A percentile compares a stretch with the other conserved stretches of the same genome.
Conservation (phyloP, 2,113 vertebrate genomes). For the Dolichallabes microphthalmus region DNA sequence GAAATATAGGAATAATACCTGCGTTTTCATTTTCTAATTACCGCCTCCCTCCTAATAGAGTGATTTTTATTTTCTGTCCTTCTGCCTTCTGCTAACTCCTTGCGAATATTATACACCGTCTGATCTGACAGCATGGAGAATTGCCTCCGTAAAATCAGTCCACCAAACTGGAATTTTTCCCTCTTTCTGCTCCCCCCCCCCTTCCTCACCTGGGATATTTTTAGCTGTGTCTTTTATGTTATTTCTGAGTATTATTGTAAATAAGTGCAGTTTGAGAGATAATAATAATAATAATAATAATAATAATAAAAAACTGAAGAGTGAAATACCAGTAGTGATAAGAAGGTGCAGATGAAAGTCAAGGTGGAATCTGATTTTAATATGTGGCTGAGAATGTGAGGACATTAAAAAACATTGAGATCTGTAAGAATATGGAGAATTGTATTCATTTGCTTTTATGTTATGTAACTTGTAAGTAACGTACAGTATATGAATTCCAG, state of each 20-base stretch:
- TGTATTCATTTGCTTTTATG: not conserved
- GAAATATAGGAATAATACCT: conserved; percentile 49
- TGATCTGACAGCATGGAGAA: conserved; percentile 43
- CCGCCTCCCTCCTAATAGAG: conserved; percentile 28
- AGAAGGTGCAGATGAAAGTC: not conserved
- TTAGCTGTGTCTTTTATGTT: not conserved
- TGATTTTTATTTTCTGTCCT: conserved; percentile 25
- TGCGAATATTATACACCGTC: conserved; percentile 22
- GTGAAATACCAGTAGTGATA: not conserved
- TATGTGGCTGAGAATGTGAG: not conserved
- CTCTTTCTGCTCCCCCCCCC: not conserved
- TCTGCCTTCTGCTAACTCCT: not conserved
- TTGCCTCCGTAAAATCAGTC: conserved; percentile 22
- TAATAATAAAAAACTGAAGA: not conserved
- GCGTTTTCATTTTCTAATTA: conserved; percentile 41
- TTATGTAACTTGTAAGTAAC: not conserved
- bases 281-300: not conserved
- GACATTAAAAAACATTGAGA: not conserved
- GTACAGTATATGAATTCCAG: not conserved
- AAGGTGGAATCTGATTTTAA: not conserved
- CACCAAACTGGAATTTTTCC: not conserved
- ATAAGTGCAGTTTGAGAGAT: not conserved
- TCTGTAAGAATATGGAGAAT: not conserved
- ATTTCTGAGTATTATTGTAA: not conserved
- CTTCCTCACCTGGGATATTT: not conserved